Evolutionary conservation across 2,888 invertebrate genomes (phyloP).

Genomic region (Tipula helvola): DNA sequence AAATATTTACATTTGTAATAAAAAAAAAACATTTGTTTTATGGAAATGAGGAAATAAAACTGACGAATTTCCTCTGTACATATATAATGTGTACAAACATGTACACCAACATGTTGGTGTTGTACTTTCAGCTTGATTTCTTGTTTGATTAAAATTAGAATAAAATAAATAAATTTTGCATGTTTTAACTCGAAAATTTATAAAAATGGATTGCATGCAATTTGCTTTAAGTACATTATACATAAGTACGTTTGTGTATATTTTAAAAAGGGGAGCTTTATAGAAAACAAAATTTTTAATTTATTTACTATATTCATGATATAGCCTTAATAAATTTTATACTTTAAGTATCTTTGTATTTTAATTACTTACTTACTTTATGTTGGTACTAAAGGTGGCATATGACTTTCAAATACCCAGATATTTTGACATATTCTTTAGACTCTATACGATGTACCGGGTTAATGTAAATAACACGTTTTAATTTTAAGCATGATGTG

Average conservation of each 20-base stretch:
- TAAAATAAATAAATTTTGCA: slow-evolving; percentile 4
- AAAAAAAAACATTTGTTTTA: not conserved
- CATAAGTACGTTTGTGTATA: not conserved
- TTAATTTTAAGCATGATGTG: too few relatives aligned
- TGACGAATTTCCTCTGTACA: not conserved
- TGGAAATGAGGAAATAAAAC: not conserved
- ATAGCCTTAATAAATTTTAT: not conserved
- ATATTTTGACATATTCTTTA: too few relatives aligned
- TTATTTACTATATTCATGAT: not conserved
- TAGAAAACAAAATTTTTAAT: not conserved
- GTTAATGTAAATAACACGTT: too few relatives aligned
- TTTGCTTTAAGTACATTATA: not conserved
- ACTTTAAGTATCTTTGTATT: not conserved
- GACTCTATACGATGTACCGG: too few relatives aligned
- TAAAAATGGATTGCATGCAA: not conserved
- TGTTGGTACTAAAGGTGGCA: not conserved
- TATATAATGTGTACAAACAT: not conserved
- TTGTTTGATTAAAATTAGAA: slow-evolving; percentile 4
- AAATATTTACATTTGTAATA: not conserved
- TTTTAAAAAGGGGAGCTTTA: not conserved
- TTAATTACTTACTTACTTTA: not conserved
- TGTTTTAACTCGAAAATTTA: not conserved
- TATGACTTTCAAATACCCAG: too few relatives aligned
- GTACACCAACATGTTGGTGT: not conserved
- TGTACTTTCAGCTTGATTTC: not conserved